These are phyloP conservation scores for Parus major DNA, from an alignment of 2,113 vertebrate species.

Conservation along the genomic window DNA sequence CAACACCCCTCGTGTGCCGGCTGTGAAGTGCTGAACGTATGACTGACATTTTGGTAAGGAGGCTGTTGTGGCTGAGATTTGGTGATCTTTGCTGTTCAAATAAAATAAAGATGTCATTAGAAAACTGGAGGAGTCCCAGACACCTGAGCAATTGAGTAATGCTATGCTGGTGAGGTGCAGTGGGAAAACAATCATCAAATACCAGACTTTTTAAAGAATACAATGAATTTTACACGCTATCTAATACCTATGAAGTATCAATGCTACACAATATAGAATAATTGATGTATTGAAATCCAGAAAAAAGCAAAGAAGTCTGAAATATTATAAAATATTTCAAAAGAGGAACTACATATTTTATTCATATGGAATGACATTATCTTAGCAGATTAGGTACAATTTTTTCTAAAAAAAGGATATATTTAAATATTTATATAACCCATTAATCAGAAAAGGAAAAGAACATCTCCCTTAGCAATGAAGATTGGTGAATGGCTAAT, in stretches of 20 bases:
- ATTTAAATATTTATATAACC: slow-evolving; percentile 17
- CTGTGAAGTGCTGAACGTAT: not conserved
- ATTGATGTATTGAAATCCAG: not conserved
- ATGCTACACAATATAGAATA: not conserved
- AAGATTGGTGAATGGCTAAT: not conserved
- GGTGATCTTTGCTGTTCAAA: not conserved
- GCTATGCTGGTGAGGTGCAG: not conserved
- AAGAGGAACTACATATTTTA: not conserved
- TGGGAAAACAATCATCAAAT: not conserved
- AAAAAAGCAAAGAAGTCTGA: not conserved
- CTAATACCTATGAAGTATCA: not conserved
- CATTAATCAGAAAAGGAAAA: not conserved
- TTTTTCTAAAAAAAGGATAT: not conserved
- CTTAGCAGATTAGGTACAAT: not conserved
- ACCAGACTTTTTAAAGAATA: not conserved
- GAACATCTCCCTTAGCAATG: not conserved
- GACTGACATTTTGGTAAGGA: not conserved
- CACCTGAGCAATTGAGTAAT: not conserved
- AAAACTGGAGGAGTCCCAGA: not conserved
- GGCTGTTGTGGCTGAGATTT: not conserved
- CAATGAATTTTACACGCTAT: not conserved
- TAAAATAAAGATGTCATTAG: not conserved
- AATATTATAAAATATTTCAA: not conserved
- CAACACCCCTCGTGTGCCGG: fast-evolving
- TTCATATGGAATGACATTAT: not conserved